Percentiles rank a stretch among this genome's conserved stretches.
These are phyloP conservation scores for Buathra laborator DNA, from an alignment of 2,888 invertebrate genomes.

Conservation along the genomic window DNA sequence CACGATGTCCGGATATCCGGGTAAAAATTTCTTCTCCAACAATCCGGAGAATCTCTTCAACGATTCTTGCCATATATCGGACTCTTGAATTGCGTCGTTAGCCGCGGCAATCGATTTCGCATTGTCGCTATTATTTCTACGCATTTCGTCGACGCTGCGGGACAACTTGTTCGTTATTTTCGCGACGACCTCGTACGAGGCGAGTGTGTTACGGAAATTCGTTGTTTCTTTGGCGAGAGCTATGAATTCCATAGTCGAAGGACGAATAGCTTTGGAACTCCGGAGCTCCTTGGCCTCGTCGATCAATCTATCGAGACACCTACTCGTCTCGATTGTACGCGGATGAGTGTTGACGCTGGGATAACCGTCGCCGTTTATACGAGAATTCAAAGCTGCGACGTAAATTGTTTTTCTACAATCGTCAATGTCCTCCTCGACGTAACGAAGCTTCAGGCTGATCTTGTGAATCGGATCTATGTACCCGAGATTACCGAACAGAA, in stretches of 20 bases:
- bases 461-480: constrained; percentile 94
- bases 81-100: constrained; percentile 84
- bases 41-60: constrained; percentile 87
- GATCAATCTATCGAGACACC: constrained; percentile 66
- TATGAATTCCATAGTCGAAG: constrained; percentile 74
- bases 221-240: constrained; percentile 79
- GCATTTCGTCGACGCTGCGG: constrained; percentile 83
- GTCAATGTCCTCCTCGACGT: constrained; percentile 89
- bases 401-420: constrained; percentile 87
- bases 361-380: constrained; percentile 83
- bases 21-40: constrained; percentile 87
- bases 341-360: constrained; percentile 80
- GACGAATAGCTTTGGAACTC: constrained; percentile 77
- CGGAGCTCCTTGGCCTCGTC: constrained; percentile 71
- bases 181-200: constrained; percentile 83
- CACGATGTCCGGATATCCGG: constrained; percentile 92
- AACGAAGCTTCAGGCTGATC: constrained; percentile 90
- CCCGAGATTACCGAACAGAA: constrained; percentile 78
- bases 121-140: constrained; percentile 77
- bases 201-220: constrained; percentile 81
- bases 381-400: constrained; percentile 87
- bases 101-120: constrained; percentile 74
- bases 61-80: constrained; percentile 86
- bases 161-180: constrained; percentile 85
- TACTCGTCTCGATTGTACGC: constrained; percentile 67